phyloP scores from a whole-genome alignment of 2,113 vertebrate genomes.

The Calypte anna region DNA sequence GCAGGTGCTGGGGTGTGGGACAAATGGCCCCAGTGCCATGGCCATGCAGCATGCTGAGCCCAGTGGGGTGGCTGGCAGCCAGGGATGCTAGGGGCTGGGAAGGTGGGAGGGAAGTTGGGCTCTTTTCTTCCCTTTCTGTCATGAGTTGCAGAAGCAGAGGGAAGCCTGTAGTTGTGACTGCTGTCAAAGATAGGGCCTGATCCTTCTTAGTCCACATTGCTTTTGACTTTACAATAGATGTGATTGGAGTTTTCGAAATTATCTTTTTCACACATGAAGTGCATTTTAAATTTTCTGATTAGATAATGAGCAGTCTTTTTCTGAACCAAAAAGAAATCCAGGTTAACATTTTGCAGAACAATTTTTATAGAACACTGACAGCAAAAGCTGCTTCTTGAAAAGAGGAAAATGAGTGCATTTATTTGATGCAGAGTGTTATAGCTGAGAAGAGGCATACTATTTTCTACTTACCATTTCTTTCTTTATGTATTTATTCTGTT shows the following conservation, averaged over 20 bases:
- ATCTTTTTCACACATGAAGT: not conserved
- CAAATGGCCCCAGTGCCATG: not conserved
- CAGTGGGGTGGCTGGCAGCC: not conserved
- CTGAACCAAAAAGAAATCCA: slow-evolving; percentile 32
- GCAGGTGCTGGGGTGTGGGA: rapidly evolving
- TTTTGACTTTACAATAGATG: not conserved
- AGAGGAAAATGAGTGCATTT: slow-evolving; percentile 47
- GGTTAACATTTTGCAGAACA: slow-evolving; percentile 32
- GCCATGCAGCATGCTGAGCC: not conserved
- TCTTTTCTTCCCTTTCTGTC: not conserved
- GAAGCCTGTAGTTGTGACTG: not conserved
- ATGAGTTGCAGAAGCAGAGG: not conserved
- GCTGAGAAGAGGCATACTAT: not conserved
- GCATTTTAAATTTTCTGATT: slow-evolving; percentile 30
- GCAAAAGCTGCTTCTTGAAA: slow-evolving; percentile 46
- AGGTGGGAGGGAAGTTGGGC: not conserved
- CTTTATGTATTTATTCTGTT: slow-evolving; percentile 29
- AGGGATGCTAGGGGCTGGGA: no score
- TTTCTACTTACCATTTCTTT: slow-evolving; percentile 41
- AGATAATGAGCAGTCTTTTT: slow-evolving; percentile 28
- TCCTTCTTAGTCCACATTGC: not conserved
- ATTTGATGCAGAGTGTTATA: slow-evolving; percentile 24
- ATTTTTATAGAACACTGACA: slow-evolving; percentile 34
- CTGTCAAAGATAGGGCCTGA: not conserved
- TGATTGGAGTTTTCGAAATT: not conserved